These are phyloP conservation scores for Adoxophyes honmai DNA, from an alignment of 1,140 invertebrate species.

Conservation along the genomic window DNA sequence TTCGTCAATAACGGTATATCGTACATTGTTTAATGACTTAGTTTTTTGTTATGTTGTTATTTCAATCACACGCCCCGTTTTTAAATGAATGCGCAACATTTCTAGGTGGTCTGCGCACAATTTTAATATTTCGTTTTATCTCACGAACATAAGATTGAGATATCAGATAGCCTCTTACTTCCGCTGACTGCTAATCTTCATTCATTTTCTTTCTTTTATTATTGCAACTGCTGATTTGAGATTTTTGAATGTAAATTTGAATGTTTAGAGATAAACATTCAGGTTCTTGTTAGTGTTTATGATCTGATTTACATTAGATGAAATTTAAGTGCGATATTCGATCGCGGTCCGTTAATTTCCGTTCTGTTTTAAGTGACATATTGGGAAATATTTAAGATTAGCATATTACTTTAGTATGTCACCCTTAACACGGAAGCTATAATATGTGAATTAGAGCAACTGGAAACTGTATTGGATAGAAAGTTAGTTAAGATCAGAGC, in stretches of 20 bases:
- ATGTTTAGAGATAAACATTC: not conserved
- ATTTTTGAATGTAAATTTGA: conserved; percentile 8
- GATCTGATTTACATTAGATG: not conserved
- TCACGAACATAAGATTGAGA: conserved; percentile 10
- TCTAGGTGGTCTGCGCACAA: conserved; percentile 5
- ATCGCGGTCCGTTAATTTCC: not conserved
- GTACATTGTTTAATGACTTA: not conserved
- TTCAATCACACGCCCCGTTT: not conserved
- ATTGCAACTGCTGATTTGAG: not conserved
- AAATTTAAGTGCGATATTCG: conserved; percentile 6
- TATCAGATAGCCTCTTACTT: not conserved
- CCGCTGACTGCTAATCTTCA: not conserved
- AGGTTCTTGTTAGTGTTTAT: not conserved
- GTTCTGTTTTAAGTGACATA: too few relatives aligned
- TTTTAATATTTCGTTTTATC: conserved; percentile 10
- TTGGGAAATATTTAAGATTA: too few relatives aligned
- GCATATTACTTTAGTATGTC: too few relatives aligned
- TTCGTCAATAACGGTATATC: not conserved
- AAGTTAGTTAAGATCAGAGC: not conserved
- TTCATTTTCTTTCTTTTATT: conserved; percentile 3
- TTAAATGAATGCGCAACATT: not conserved
- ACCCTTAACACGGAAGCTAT: too few relatives aligned
- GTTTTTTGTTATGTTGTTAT: not conserved
- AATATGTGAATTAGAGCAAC: too few relatives aligned
- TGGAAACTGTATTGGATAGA: not conserved